Evolutionary conservation across 2,888 invertebrate species (phyloP), one percentile per base, ranked within the genome.

Genomic region (Corbicula japonica): DNA sequence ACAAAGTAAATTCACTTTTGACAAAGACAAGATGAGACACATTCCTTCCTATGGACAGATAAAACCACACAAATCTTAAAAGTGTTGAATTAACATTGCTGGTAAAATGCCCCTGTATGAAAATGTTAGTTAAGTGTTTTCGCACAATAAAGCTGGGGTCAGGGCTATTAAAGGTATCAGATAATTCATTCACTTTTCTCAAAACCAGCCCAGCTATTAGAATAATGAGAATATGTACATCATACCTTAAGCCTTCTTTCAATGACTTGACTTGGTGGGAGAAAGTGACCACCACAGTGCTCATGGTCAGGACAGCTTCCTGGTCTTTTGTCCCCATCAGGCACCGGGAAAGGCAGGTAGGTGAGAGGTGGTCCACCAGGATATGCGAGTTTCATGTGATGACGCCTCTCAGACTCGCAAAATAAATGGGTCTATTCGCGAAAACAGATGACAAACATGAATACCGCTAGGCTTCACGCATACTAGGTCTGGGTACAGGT

Each of bases 271-370:
- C 62, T 62, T 41, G 62, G 62, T 62, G 62, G 62, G 41, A 62
- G 62, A 26, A 41, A 66, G 52, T 52, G 34, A 54, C 52, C 66
- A 52, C 66, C 66, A 28, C 66, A 66, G 34, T 54, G 32, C 52
- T 66, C 66, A 52, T 66, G 66, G 54, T 66, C 32, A 52, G 66
- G 54, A 32, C 66, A 66, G 50, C 66, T 66, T 66, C 66, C 66
- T 54, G 66, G 66, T 52, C 66, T 66, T 66, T 26, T 50, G 32
- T 66, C 52, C 52, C 34, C 34, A 52, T 66, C 66, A 30, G 66
- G 66, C 52, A 66, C 52, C 18, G 66, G 66, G 46, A 66, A 66
- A 32, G 66, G 66, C 66, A 66, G 66, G 34, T 32, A 66, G 50
- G 66, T 66, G 52, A 66, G 52, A 52, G 52, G 50, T 52, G 35